Percentiles rank a stretch among this genome's conserved stretches.
These are phyloP conservation scores for Bugulina stolonifera DNA, from an alignment of 2,888 invertebrate species.

Conservation along the genomic window DNA sequence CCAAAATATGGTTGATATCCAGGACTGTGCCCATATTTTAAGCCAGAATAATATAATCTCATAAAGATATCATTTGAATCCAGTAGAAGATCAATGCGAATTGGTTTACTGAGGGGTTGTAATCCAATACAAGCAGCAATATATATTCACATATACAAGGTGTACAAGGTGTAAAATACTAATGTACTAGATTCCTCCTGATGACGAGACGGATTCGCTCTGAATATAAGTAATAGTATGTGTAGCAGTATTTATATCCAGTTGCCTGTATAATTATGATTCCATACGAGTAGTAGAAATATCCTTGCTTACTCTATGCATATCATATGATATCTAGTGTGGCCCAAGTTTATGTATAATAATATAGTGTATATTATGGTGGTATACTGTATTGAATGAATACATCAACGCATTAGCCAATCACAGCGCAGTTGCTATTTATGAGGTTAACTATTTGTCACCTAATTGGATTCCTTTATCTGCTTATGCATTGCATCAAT, in stretches of 20 bases:
- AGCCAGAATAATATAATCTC: constrained; percentile 20
- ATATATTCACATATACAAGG: too few species aligned
- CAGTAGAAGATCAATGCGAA: background rate
- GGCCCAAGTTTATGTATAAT: background rate
- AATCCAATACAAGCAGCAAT: background rate
- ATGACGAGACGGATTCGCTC: too few species aligned
- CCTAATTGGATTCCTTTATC: background rate
- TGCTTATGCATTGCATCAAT: background rate
- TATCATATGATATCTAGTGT: background rate
- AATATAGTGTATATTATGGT: too few species aligned
- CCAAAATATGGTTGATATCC: constrained; percentile 24
- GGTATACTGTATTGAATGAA: background rate
- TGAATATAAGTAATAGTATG: too few species aligned
- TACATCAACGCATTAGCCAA: background rate
- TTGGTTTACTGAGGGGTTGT: too few species aligned
- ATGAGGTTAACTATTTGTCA: background rate
- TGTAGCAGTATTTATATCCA: too few species aligned
- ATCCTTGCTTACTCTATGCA: background rate
- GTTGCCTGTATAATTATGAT: too few species aligned
- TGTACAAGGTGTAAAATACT: too few species aligned
- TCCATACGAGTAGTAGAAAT: background rate
- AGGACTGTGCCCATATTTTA: constrained; percentile 26
- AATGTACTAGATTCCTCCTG: too few species aligned
- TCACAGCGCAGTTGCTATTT: background rate
- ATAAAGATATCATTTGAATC: constrained; percentile 19